Base-by-base conservation (phyloP, 2,797 vertebrate genomes). In the Ctenosaura bakeri region DNA sequence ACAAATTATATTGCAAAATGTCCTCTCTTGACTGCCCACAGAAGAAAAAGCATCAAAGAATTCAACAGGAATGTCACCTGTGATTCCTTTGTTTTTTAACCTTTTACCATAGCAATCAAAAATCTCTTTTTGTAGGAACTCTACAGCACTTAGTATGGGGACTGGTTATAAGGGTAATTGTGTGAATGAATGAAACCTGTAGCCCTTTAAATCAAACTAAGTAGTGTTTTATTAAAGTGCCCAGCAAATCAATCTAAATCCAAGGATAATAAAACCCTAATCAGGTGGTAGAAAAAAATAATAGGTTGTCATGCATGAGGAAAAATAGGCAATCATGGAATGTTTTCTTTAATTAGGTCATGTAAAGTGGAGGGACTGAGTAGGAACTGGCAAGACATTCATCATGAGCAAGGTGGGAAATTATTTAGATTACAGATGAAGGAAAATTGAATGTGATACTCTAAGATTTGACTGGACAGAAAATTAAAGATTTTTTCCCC, bases 301-400 rank as follows among this genome's bases (percentile, higher is more conserved):
- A 99, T 99, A 99, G 98, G 98, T 99, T 99, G 99, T 99, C 99
- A 99, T 98, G 98, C 99, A 98, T 98, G 97, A 98, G 98, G 97
- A 99, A 98, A 99, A 99, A 98, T 98, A 99, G 98, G 98, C 99
- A 99, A 99, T 99, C 99, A 99, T 98, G 98, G 97, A 99, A 99
- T 99, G 99, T 99, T 99, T 99, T 99, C 98, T 99, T 99, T 99
- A 99, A 99, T 99, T 99, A 99, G 98, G 98, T 98, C 97, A 93
- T 97, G 98, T 98, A 98, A 98, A 98, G 98, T 98, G 98, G 98
- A 98, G 98, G 98, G 98, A 98, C 98, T 98, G 97, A 97, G 98
- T 95, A 96, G 96, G 97, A 98, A 97, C 96, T 98, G 97, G 98
- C 98, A 98, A 98, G 98, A 98, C 98, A 99, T 99, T 99, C 98